Base-by-base conservation (phyloP, 2,888 invertebrate genomes). In the Zele albiditarsus region DNA sequence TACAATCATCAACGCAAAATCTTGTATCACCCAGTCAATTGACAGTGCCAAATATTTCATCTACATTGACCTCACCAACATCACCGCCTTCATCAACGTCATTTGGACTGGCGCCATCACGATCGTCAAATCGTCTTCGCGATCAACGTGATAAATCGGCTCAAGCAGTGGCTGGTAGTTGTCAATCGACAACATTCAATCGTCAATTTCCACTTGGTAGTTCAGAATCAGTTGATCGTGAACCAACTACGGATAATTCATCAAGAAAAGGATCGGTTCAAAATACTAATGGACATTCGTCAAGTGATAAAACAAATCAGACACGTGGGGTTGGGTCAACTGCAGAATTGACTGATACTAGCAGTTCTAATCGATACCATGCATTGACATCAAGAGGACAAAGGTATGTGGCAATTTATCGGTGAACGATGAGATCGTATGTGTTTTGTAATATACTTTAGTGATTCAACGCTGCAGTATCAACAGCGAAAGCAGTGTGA, bases 381-480 rank as follows among this genome's bases (percentile, higher is more conserved):
- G 3, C 73, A 60, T 27, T 38, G 58, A 23, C 14, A 58, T 67
- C 73, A 14, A 57, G 73, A 67, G 38, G 73, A 58, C 73, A 53
- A 66, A 73, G 73, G 73, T 73, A 73, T 31, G 73, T 58, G 33
- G 14, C 14, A 70, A 28, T 70, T 28, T 68, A 49, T 53, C 31
- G 8, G 23, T 49, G 42, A 46, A 67, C 31, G 28, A 57, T 67
- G 58, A 42, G 60, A 67, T 63, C 73, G 73, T 67, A 67, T 42
- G 66, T 73, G 67, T 73, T 73, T 73, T 73, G 67, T 73, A 73
- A 73, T 67, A 73, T 73, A 73, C 73, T 73, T 73, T 73, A 73
- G 73, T 73, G 73, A 73, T 73, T 73, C 73, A 67, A 73, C 73
- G 73, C 73, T 73, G 42, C 73, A 73, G 73, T 67, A 67, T 73